Evolutionary conservation across 2,888 invertebrate genomes (phyloP).

Genomic region (Amphipoea lucens): DNA sequence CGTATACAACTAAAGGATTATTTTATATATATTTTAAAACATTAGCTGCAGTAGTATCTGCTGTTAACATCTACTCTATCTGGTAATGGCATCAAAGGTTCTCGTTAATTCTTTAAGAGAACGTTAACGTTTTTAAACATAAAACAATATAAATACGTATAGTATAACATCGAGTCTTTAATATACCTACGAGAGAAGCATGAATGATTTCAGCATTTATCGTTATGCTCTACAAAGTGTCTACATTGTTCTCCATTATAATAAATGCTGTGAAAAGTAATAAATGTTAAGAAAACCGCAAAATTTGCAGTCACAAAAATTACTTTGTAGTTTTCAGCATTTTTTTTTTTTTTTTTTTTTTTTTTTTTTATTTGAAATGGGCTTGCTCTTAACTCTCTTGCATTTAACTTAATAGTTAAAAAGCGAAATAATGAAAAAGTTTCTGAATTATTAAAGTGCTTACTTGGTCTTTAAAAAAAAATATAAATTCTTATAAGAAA

Average conservation of each 20-base stretch:
- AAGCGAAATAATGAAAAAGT: conserved; percentile 29
- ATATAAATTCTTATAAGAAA: conserved; percentile 32
- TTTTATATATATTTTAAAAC: not conserved
- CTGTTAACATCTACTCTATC: not conserved
- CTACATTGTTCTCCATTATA: conserved; percentile 6
- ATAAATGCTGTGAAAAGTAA: conserved; percentile 15
- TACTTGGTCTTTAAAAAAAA: conserved; percentile 25
- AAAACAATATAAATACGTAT: not conserved
- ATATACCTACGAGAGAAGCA: not conserved
- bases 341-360: too few relatives aligned
- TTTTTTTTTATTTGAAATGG: too few relatives aligned
- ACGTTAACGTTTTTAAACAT: not conserved
- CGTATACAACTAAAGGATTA: conserved; percentile 6
- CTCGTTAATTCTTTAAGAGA: not conserved
- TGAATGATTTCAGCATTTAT: not conserved
- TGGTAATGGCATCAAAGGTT: conserved; percentile 8
- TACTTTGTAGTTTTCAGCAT: conserved; percentile 23
- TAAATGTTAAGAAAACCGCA: conserved; percentile 25
- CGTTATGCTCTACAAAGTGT: conserved; percentile 1
- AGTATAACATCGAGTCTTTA: not conserved
- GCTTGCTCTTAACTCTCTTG: too few relatives aligned
- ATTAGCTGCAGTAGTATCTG: not conserved
- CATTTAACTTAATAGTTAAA: conserved; percentile 27
- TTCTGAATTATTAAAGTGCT: conserved; percentile 36
- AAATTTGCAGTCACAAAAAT: conserved; percentile 25